A percentile compares a stretch with the other conserved stretches of the same genome.
phyloP scores from a whole-genome alignment of 2,888 invertebrate species.

The Caenorhabditis sp. region DNA sequence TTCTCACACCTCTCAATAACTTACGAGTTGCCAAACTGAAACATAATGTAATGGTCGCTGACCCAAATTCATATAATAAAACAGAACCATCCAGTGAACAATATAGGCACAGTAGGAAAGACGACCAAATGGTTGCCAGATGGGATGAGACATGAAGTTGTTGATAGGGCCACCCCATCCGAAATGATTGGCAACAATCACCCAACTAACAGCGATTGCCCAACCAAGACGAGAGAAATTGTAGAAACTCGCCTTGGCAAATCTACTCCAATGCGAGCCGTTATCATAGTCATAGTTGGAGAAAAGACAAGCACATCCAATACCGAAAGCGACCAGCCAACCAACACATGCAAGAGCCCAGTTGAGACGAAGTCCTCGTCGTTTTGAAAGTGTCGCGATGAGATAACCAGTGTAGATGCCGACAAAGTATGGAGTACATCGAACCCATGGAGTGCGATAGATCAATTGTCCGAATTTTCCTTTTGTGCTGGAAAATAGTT shows the following conservation, averaged over 20 bases:
- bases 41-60: slow-evolving; percentile 29
- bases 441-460: slow-evolving; percentile 48
- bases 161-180: slow-evolving; percentile 71
- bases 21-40: slow-evolving; percentile 25
- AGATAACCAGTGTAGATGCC: slow-evolving; percentile 71
- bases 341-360: slow-evolving; percentile 12
- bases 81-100: slow-evolving; percentile 49
- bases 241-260: slow-evolving; percentile 36
- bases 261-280: slow-evolving; percentile 23
- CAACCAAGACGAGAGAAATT: slow-evolving; percentile 70
- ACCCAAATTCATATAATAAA: slow-evolving; percentile 33
- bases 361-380: slow-evolving; percentile 20
- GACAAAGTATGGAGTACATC: slow-evolving; percentile 71
- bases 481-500: slow-evolving; percentile 5
- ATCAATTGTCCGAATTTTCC: slow-evolving; percentile 3
- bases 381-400: slow-evolving; percentile 25
- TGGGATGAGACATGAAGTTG: slow-evolving; percentile 52
- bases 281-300: slow-evolving; percentile 34
- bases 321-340: slow-evolving; percentile 27
- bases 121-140: slow-evolving; percentile 82
- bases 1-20: background rate
- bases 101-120: slow-evolving; percentile 92
- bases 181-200: slow-evolving; percentile 72
- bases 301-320: slow-evolving; percentile 26
- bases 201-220: slow-evolving; percentile 72